These are phyloP conservation scores for human DNA, from an alignment of 2,113 vertebrate species.

Conservation along the genomic window DNA sequence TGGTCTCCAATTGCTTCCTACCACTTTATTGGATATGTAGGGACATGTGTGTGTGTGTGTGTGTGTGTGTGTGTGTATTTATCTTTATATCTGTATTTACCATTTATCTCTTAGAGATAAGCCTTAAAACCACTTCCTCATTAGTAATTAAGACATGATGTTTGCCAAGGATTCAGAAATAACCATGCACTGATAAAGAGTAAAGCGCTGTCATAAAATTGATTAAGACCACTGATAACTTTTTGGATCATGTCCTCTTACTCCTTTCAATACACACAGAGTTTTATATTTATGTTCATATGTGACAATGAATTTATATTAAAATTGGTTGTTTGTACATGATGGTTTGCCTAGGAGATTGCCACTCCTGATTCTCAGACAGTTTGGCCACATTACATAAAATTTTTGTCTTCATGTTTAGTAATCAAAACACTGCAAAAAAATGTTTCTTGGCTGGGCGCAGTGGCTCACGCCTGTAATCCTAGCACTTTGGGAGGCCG, in stretches of 20 bases:
- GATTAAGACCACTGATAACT: background rate
- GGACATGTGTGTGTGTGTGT: background rate
- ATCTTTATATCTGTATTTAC: background rate
- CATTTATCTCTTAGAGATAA: background rate
- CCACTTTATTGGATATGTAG: background rate
- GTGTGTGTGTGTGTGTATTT: background rate
- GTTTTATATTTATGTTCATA: background rate
- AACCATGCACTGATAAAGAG: background rate
- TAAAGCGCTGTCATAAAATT: background rate
- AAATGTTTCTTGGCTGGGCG: background rate
- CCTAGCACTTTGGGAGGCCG: too few species aligned
- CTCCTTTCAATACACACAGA: background rate
- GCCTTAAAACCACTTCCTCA: conserved; percentile 6
- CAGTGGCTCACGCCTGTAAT: too few species aligned
- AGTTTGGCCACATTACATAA: background rate
- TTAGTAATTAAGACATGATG: background rate
- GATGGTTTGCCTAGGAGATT: background rate
- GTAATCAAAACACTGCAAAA: background rate
- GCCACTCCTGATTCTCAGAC: background rate
- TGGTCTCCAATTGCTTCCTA: background rate
- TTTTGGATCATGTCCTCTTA: background rate
- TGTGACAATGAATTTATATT: background rate
- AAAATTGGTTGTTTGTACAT: background rate
- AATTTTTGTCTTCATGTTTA: background rate
- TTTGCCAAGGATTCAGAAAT: conserved; percentile 8